Evolutionary conservation across 2,113 vertebrate genomes (phyloP).

Genomic region (Ancistrus triradiatus): DNA sequence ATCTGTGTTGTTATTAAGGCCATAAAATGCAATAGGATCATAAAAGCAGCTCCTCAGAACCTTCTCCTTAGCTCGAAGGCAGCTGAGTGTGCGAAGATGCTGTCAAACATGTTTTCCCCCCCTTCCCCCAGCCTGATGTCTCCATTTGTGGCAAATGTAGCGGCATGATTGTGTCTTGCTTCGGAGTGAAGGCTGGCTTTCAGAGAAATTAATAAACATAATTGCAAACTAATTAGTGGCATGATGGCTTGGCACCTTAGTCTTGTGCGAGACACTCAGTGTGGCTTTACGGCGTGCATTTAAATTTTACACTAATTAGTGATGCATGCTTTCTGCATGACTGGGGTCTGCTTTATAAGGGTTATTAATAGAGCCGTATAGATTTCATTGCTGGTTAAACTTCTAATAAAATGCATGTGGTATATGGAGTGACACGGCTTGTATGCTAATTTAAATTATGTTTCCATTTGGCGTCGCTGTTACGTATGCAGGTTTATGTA

Average conservation of each 20-base stretch:
- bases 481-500: neutral
- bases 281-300: conserved; percentile 74
- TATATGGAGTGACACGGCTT: neutral
- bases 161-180: conserved; percentile 32
- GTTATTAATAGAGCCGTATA: conserved; percentile 74
- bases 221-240: conserved; percentile 80
- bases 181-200: conserved; percentile 65
- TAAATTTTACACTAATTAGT: conserved; percentile 77
- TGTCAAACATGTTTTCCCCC: conserved; percentile 24
- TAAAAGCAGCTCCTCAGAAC: too few relatives aligned
- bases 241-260: conserved; percentile 71
- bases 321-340: conserved; percentile 71
- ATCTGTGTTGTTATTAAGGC: too few relatives aligned
- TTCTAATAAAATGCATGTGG: conserved; percentile 63
- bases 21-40: too few relatives aligned
- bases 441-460: conserved; percentile 1
- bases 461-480: too few relatives aligned
- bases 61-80: conserved; percentile 18
- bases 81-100: conserved; percentile 28
- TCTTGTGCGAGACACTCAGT: conserved; percentile 70
- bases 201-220: conserved; percentile 75
- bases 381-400: conserved; percentile 73
- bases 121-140: conserved; percentile 31
- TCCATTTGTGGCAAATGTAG: conserved; percentile 46
- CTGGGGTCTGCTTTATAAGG: conserved; percentile 69